Base-by-base conservation (phyloP, 2,797 vertebrate species). In the Neopelma chrysocephalum region DNA sequence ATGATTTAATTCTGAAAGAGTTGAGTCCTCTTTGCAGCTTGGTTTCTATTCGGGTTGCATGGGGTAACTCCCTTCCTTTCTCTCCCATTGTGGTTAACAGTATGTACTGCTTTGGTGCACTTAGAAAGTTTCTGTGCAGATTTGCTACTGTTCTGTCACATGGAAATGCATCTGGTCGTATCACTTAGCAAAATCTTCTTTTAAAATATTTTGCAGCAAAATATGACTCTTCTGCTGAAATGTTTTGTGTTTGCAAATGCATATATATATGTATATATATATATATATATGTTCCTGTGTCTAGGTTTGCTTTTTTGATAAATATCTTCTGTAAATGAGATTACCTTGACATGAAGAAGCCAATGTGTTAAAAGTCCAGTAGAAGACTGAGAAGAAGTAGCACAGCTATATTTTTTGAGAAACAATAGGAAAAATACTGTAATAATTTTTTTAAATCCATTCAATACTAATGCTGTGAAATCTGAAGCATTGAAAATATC, bases 61-160 rank as follows among this genome's bases (percentile, higher is more conserved):
- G 7, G 96, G 96, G 96, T 95, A 88, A 96, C 96, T 96, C 95
- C 94, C 96, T 97, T 97, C 96, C 97, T 97, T 87, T 96, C 87
- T 90, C 83, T 73, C 79, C 76, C 38, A 11, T 78, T 97, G 96
- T 97, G 97, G 97, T 97, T 96, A 96, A 77, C 56, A 13, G 81
- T 48, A 5, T 0, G 0, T 36, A 16, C 60, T 84, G 83, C 82
- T 91, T 84, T 75, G 85, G 10, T 92, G 10, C 3, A 1, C 31
- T 84, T 77, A 34, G 20, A 88, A 91, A 66, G 36, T 45, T 81
- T 58, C 88, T 89, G 19, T 70, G 82, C 48, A 65, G 58, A 54
- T 93, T 61, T 90, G 54, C 54, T 93, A 15, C 88, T 92, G 69
- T 78, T 93, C 82, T 85, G n/a, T 94, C 87, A 82, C 65, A 73